phyloP scores from a whole-genome alignment of 2,888 invertebrate genomes.

The Cremastobaeus sp. region DNA sequence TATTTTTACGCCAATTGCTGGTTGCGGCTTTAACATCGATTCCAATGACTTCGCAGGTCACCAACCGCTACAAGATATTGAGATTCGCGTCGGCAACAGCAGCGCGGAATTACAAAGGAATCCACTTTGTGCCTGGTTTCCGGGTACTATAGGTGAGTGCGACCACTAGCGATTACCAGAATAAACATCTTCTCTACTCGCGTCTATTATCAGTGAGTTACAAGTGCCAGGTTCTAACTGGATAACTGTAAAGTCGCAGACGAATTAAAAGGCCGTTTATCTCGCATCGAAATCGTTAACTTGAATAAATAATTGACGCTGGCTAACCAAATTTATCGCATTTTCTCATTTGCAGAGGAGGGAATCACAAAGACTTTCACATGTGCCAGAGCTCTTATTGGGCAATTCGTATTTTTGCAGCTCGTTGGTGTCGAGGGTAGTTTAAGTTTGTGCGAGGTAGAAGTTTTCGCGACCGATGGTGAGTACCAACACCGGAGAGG shows the following conservation, averaged over 20 bases:
- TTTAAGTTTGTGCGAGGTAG: slow-evolving; percentile 93
- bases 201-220: slow-evolving; percentile 24
- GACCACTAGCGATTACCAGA: slow-evolving; percentile 38
- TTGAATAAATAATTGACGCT: no score
- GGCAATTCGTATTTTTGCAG: slow-evolving; percentile 93
- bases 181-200: slow-evolving; percentile 32
- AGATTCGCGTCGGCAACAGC: slow-evolving; percentile 94
- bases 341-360: slow-evolving; percentile 82
- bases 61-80: slow-evolving; percentile 91
- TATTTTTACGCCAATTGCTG: background rate
- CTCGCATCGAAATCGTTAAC: no score
- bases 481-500: no score
- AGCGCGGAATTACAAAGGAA: slow-evolving; percentile 91
- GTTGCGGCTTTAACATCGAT: slow-evolving; percentile 22
- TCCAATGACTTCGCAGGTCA: slow-evolving; percentile 81
- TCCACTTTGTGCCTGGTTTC: slow-evolving; percentile 95
- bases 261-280: background rate
- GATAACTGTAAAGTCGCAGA: slow-evolving; percentile 3
- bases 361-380: slow-evolving; percentile 94
- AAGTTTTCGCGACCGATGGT: slow-evolving; percentile 95
- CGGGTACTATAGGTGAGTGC: slow-evolving; percentile 88
- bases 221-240: background rate
- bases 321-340: no score
- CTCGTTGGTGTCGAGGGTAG: slow-evolving; percentile 94
- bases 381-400: slow-evolving; percentile 90